Evolutionary conservation across 2,113 vertebrate genomes (phyloP).

Genomic region (Bungarus multicinctus): DNA sequence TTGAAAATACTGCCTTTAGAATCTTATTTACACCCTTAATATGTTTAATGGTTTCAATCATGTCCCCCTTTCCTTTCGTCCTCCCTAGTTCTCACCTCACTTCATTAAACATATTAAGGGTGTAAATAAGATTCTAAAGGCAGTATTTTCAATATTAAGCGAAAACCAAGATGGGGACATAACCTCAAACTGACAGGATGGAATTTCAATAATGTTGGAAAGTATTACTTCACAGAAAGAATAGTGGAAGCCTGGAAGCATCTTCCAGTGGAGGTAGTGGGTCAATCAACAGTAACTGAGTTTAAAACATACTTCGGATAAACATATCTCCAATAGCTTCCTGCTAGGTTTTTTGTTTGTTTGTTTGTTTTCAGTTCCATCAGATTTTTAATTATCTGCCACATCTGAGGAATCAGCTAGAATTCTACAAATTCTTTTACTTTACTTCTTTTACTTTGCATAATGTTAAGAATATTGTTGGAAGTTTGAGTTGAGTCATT

Average conservation of each 20-base stretch:
- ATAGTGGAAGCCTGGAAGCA: background rate
- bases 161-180: background rate
- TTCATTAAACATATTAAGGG: background rate
- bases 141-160: background rate
- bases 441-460: background rate
- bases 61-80: too few species aligned
- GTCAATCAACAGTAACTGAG: background rate
- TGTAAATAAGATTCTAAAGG: background rate
- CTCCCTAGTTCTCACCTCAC: too few species aligned
- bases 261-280: background rate
- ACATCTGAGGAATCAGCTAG: background rate
- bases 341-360: background rate
- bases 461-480: background rate
- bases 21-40: too few species aligned
- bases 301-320: background rate
- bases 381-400: background rate
- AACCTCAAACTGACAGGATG: background rate
- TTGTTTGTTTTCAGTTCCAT: background rate
- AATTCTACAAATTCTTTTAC: background rate
- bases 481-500: background rate
- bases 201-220: background rate
- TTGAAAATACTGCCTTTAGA: too few species aligned
- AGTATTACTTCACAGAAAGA: background rate
- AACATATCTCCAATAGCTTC: background rate
- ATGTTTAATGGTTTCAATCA: too few species aligned